A percentile compares a stretch with the other conserved stretches of the same genome.
Evolutionary conservation across 2,113 vertebrate species (phyloP).

Genomic region (Mustelus asterias): DNA sequence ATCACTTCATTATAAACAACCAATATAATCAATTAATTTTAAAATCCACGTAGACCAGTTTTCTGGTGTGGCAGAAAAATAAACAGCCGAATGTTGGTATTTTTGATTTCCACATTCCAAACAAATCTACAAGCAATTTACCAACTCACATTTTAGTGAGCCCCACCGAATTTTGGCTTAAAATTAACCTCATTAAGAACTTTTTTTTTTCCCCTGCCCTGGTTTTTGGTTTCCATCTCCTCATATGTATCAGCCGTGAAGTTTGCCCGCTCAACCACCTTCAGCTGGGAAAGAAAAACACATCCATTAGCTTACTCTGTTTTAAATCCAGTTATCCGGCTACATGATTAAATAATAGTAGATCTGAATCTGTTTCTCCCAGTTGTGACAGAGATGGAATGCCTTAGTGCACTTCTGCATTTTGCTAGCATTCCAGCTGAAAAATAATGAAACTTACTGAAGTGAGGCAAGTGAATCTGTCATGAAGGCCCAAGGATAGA

Average conservation of each 20-base stretch:
- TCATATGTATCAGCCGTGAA: background rate
- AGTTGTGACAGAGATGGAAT: background rate
- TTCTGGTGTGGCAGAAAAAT: background rate
- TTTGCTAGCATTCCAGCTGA: background rate
- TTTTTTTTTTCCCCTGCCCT: background rate
- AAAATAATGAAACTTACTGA: conserved; percentile 10
- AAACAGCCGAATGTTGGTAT: background rate
- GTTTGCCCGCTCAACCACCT: background rate
- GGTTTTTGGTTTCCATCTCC: background rate
- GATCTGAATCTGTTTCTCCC: background rate
- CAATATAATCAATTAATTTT: background rate
- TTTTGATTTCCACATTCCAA: background rate
- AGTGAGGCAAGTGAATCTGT: background rate
- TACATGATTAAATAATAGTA: conserved; percentile 2
- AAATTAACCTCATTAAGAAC: background rate
- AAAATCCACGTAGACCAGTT: background rate
- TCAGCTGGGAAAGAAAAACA: background rate
- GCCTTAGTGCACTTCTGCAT: background rate
- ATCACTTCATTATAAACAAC: background rate
- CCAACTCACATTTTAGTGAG: background rate
- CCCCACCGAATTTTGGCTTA: background rate
- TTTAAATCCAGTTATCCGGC: background rate
- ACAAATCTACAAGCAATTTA: background rate
- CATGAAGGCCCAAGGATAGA: background rate
- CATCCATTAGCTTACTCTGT: background rate